Base-by-base conservation (phyloP, 2,888 invertebrate genomes). In the Pseudococcus viburni region DNA sequence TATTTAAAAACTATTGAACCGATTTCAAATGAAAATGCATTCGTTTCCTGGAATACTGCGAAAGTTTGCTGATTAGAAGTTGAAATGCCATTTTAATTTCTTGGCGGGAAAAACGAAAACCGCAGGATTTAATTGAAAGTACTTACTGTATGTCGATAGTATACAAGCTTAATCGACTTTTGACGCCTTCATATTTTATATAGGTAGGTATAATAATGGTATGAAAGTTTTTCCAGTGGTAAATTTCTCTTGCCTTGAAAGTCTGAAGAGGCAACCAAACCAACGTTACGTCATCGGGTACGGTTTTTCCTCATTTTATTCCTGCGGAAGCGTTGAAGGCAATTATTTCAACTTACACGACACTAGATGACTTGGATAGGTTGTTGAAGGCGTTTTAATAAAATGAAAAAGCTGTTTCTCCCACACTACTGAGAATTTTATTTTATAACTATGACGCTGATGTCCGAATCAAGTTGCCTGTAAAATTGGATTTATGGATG, bases 161-260 rank as follows among this genome's bases (percentile, higher is more conserved):
- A 42, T 42, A 80, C 9, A 19, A n/a, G 59, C 42, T 17, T 22
- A 80, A 80, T 80, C 80, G n/a, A 80, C 80, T 17, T 42, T 80
- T 80, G 80, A 42, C 80, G 80, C 80, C 80, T 80, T n/a, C 80
- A 80, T 80, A 42, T 80, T 80, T 80, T 80, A 42, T 12, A 17
- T 42, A 80, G 1, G 42, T n/a, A n/a, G n/a, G n/a, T n/a, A n/a
- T n/a, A n/a, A n/a, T n/a, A 80, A 42, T 42, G 8, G 42, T 80
- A 26, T 42, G 42, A 42, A 42, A 80, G n/a, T 80, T 80, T 80
- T 73, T 33, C 6, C 17, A 73, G 33, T 39, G 19, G 19, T 59
- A 19, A 55, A 59, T 59, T n/a, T 59, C 7, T 59, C 5, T 73
- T 12, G 5, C 42, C 80, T 46, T 80, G n/a, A 19, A 19, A 80